Base-by-base conservation (phyloP, 1,140 invertebrate genomes). In the Kradibia gibbosae region DNA sequence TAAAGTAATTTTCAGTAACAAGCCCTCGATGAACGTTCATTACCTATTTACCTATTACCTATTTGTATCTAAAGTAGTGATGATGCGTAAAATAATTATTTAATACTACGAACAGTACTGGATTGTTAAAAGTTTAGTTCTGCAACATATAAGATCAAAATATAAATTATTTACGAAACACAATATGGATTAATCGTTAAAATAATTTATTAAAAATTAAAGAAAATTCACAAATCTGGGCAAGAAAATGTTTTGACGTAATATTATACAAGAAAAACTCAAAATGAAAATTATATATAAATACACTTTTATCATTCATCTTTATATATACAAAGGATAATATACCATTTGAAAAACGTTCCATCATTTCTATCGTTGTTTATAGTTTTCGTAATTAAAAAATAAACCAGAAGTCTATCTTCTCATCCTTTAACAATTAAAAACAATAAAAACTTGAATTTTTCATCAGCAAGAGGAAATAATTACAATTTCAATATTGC, bases 391-490 rank as follows among this genome's bases (percentile, higher is more conserved):
- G 20, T 60, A 77, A 71, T 81, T 45, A 75, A 36, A 17, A 45
- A 36, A 80, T 62, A 60, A 57, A 65, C 70, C 11, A 57, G 15
- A 81, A 71, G 15, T 60, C 25, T 55, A 11, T 81, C 72, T 81
- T 55, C 15, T 3, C 17, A 28, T 20, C n/a, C 57, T 15, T 39
- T 0, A 70, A 70, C n/a, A 28, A 48, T 72, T 20, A 70, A 74
- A 70, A 57, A 55, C 39, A 45, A 75, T 31, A 39, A 75, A 36
- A 48, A 76, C 31, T 81, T 76, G 48, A 45, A 50, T 81, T 81
- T 81, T 81, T 28, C 78, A 70, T 42, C 13, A 74, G 60, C 73
- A 76, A 60, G 74, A 81, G 31, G n/a, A 71, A 55, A 34, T 81
- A 81, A 50, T 81, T 81, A 45, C 48, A 70, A 77, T 57, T 4